Evolutionary conservation across 2,113 vertebrate species (phyloP).

Genomic region (Platichthys flesus): DNA sequence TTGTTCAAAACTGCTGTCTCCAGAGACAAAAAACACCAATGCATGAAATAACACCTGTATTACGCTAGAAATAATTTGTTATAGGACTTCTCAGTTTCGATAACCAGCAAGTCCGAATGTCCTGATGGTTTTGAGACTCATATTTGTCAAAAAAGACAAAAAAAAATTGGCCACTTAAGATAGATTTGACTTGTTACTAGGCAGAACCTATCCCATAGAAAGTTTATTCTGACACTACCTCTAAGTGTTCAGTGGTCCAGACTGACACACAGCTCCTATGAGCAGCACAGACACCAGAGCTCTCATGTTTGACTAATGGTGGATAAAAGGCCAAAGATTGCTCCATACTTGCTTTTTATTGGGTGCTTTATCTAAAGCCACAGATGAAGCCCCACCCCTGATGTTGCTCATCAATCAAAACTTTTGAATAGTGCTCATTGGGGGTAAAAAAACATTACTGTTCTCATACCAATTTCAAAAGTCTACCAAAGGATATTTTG

Average conservation of each 20-base stretch:
- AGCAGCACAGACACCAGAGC: constrained; percentile 37
- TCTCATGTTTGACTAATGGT: constrained; percentile 76
- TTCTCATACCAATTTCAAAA: background rate
- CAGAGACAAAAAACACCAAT: no score
- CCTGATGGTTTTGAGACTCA: no score
- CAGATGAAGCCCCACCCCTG: background rate
- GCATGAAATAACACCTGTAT: background rate
- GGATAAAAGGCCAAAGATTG: background rate
- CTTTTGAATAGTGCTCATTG: background rate
- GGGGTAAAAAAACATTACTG: background rate
- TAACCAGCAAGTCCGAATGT: no score
- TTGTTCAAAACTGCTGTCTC: background rate
- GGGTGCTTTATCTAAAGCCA: background rate
- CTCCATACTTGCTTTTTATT: constrained; percentile 21
- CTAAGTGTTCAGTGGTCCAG: constrained; percentile 9
- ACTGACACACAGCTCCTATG: background rate
- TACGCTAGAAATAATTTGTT: background rate
- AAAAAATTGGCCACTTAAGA: no score
- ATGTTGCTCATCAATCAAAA: constrained; percentile 27
- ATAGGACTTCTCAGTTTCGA: background rate
- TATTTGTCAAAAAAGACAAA: no score
- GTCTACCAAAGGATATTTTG: background rate
- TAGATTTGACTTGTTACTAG: no score
- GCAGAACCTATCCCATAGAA: no score
- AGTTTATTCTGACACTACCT: no score